Evolutionary conservation across 2,797 vertebrate species (phyloP), one percentile per base, ranked within the genome.

Genomic region (Decapterus maruadsi): DNA sequence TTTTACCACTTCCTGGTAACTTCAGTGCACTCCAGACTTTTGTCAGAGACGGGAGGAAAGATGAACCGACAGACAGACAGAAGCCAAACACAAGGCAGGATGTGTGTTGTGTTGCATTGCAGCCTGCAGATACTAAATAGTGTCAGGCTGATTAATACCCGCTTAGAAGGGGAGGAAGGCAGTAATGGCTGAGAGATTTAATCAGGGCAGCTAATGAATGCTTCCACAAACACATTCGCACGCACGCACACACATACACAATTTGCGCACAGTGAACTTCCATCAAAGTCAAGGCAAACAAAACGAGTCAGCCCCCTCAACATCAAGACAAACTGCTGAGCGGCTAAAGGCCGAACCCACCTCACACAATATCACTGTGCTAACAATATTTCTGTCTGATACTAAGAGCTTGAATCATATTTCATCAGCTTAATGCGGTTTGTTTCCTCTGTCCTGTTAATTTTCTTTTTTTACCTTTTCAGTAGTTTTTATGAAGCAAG

Each of bases 181-280:
- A 69, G 72, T 87, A 90, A 91, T 82, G 84, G 74, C 77, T 72
- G 12, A 34, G 78, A 90, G 87, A 93, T 92, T 90, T 87, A 92
- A 93, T 93, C 87, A 91, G 78, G 64, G 45, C 75, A 48, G 81
- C 85, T 88, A 90, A 92, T 89, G 85, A 90, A 91, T 72, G 53
- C 71, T 85, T 75, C 78, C 61, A 84, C 58, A 60, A 75, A 81
- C 65, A 84, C 79, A 79, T 43, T 71, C 51, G 43, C 65, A 72
- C 69, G 65, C 51, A 64, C 42, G 36, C 34, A 65, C 67, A 70
- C 14, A 59, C 34, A 36, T 17, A 65, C 58, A 40, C 56, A 62
- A 26, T 48, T 26, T 36, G 26, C 68, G 74, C 43, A 56, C 13
- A n/a, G 46, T 50, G 38, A 75, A 75, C 72, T 68, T 87, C 68